Conservation (phyloP, 2,113 vertebrate species). For the Cyanoderma ruficeps region DNA sequence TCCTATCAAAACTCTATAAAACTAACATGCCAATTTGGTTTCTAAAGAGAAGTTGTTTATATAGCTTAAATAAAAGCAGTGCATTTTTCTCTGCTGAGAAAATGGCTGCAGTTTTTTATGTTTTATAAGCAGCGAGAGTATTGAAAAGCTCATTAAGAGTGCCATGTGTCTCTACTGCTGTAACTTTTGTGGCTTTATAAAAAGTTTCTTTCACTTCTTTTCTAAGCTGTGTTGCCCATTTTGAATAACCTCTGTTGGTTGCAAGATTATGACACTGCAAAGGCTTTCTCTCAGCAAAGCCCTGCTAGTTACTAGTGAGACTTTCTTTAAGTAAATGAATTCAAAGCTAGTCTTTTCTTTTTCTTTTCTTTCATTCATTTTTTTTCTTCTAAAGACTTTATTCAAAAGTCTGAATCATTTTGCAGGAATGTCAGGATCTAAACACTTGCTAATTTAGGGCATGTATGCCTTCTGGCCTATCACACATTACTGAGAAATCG, state of each 20-base stretch:
- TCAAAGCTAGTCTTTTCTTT: not conserved
- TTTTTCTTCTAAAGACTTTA: not conserved
- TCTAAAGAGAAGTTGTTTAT: constrained; percentile 44
- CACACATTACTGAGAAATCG: not conserved
- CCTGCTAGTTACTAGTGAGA: not conserved
- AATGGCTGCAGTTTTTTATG: constrained; percentile 41
- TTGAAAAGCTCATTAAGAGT: constrained; percentile 46
- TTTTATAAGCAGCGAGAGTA: constrained; percentile 48
- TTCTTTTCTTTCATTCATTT: not conserved
- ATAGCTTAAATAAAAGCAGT: constrained; percentile 44
- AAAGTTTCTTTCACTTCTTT: constrained; percentile 50
- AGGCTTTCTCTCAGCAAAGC: not conserved
- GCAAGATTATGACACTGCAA: not conserved
- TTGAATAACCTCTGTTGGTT: constrained; percentile 49
- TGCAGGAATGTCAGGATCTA: constrained; percentile 11
- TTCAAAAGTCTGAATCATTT: constrained; percentile 32
- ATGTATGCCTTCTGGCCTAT: not conserved
- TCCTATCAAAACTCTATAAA: constrained; percentile 53
- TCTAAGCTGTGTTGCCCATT: constrained; percentile 14
- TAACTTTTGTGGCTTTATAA: constrained; percentile 36
- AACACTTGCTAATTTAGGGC: constrained; percentile 11
- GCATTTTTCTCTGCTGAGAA: constrained; percentile 63
- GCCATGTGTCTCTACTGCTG: constrained; percentile 43
- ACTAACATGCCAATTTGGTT: constrained; percentile 31
- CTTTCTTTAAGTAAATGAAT: not conserved